Evolutionary conservation across 1,140 invertebrate genomes (phyloP), one percentile per base, ranked within the genome.

Genomic region (Sitobion miscanthi): DNA sequence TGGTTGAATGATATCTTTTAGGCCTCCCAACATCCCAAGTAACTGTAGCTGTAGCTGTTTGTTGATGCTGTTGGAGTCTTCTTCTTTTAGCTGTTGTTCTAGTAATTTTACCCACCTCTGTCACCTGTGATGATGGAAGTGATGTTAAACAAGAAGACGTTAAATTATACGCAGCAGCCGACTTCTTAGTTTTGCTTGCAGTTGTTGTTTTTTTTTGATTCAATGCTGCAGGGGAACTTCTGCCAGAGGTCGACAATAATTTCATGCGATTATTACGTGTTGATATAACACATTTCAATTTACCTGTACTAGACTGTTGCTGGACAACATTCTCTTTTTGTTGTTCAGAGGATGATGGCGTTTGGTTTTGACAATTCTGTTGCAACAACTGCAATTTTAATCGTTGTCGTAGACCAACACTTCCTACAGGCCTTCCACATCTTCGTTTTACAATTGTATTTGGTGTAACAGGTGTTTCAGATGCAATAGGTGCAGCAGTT

Each of bases 181-280:
- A 62, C n/a, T 90, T 90, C 17, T 90, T 90, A 69, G 38, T 45
- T 90, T 57, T 90, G 3, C 23, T 21, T 11, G 14, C n/a, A 30
- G 45, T 30, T 14, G 23, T 14, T 17, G 35, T 57, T 25, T 62
- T 90, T 7, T 69, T 69, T 90, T n/a, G 35, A 90, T 7, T 69
- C 2, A 9, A 62, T 25, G 54, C 23, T 20, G 25, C 57, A 69
- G 20, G 2, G 3, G 54, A 30, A 90, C 38, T 90, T 35, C 23
- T 62, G 1, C 57, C 23, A 23, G 49, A 49, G 17, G 86, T 57
- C 4, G 88, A n/a, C 54, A 90, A 69, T 45, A 90, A 90, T 90
- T 90, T 90, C 54, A 90, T 42, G 17, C 54, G 89, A 45, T 90
- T 90, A 90, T 90, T 90, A 69, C 89, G 89, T 45, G 89, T 90